These are phyloP conservation scores for Psittacula derbiana DNA, from an alignment of 2,797 vertebrate species.

Conservation along the genomic window DNA sequence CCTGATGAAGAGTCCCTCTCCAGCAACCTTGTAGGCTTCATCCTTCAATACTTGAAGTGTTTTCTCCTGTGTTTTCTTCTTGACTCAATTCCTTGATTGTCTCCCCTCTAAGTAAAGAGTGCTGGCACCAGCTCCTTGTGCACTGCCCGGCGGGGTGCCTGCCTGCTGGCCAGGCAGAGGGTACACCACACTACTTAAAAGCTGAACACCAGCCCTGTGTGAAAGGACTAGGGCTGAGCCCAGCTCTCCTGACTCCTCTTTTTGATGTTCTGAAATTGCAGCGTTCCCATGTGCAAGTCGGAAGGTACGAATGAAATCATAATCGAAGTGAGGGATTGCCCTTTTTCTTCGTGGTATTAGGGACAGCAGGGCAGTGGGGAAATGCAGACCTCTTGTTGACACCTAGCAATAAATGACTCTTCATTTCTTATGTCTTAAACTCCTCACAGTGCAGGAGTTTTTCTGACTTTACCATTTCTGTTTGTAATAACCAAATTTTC, in stretches of 20 bases:
- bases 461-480: neutral
- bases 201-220: neutral
- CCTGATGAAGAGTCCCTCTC: neutral
- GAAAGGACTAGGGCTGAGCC: neutral
- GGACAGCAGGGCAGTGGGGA: neutral
- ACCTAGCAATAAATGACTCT: constrained; percentile 53
- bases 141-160: neutral
- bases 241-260: neutral
- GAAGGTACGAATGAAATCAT: neutral
- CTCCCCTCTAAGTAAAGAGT: neutral
- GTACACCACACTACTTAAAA: accelerated
- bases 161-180: neutral
- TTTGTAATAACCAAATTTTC: constrained; percentile 22
- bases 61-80: neutral
- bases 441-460: neutral
- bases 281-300: accelerated
- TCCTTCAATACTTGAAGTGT: neutral
- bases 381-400: neutral
- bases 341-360: neutral
- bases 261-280: neutral
- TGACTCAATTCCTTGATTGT: neutral
- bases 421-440: neutral
- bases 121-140: neutral
- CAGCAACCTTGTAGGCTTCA: neutral
- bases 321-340: accelerated